Evolutionary conservation across 2,888 invertebrate species (phyloP), one percentile per base, ranked within the genome.

Genomic region (Standfussiana lucernea): DNA sequence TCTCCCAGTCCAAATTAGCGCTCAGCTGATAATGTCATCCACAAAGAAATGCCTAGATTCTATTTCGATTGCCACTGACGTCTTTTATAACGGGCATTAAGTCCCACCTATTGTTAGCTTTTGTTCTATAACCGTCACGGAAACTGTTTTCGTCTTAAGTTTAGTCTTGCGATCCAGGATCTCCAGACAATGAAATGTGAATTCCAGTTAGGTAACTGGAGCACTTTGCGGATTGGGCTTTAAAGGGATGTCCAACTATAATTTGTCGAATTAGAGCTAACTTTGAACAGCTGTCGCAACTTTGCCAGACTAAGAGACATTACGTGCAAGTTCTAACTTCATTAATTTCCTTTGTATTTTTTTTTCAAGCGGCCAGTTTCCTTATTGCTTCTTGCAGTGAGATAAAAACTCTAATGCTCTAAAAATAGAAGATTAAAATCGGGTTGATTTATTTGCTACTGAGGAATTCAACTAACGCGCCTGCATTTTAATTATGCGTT

Each of bases 101-200:
- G 77, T 59, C 64, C 32, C 37, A 32, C 50, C 75, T 79, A 71
- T 83, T 86, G 76, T 88, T 83, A 78, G 70, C 72, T 83, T 72
- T 77, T 75, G 84, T 75, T 85, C 84, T 75, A 75, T 77, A 83
- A 80, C 79, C 80, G 75, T 77, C 70, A 72, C 77, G 35, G 70
- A 67, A 70, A 59, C 71, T 71, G 76, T 71, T 85, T 72, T 85
- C 71, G 65, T 75, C 73, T 67, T 67, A 71, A 73, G 64, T 79
- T 75, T 75, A 79, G 75, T 79, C 68, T 79, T 75, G 64, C 66
- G 32, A 32, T 56, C 75, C 71, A 75, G 67, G 18, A 61, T 72
- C 82, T 76, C 59, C 72, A 78, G 80, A 75, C 80, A 75, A 59
- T 87, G 61, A 79, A 82, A 85, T 72, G 72, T 87, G 72, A 82